A percentile compares a stretch with the other conserved stretches of the same genome.
Conservation (phyloP, 2,797 vertebrate species). For the Loris lydekkerianus region DNA sequence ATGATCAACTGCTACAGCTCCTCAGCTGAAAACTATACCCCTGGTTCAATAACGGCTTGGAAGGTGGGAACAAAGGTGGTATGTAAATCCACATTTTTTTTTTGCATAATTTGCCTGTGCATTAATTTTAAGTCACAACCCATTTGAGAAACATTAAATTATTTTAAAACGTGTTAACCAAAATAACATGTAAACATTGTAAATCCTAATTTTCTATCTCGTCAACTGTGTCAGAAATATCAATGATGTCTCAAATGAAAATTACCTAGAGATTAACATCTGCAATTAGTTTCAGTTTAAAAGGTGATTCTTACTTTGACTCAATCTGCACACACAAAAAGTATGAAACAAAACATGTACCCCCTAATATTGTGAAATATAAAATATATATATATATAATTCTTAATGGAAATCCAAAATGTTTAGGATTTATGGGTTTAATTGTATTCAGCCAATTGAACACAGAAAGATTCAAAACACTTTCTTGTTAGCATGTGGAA, state of each 20-base stretch:
- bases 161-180: slow-evolving; percentile 32
- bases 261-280: background rate
- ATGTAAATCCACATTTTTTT: background rate
- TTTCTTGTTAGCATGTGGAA: background rate
- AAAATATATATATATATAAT: background rate
- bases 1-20: background rate
- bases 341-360: no score
- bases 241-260: slow-evolving; percentile 5
- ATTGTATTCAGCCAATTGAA: background rate
- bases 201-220: slow-evolving; percentile 50
- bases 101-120: background rate
- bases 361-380: background rate
- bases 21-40: background rate
- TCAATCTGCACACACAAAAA: no score
- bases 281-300: slow-evolving; percentile 8
- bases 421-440: background rate
- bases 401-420: slow-evolving; percentile 56
- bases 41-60: background rate
- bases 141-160: slow-evolving; percentile 44
- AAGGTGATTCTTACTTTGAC: background rate
- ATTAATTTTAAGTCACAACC: slow-evolving; percentile 58
- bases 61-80: background rate
- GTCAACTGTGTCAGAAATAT: background rate
- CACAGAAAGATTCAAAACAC: slow-evolving; percentile 15
- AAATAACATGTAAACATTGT: background rate